Evolutionary conservation across 2,888 invertebrate species (phyloP), one percentile per base, ranked within the genome.

Genomic region (Acrobasis consociella): DNA sequence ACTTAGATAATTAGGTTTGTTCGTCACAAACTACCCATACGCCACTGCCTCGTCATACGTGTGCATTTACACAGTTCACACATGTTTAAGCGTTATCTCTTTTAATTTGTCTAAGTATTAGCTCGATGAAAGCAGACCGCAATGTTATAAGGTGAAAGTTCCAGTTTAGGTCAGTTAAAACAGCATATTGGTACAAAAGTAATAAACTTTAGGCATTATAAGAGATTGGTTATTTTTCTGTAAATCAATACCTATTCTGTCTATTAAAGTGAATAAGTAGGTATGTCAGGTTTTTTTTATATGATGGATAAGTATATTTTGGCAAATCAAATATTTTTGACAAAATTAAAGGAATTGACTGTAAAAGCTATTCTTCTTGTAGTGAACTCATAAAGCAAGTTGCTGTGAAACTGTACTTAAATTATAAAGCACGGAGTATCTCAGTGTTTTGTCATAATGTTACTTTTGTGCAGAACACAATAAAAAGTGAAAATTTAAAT

Each of bases 371-470:
- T 72, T 74, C 73, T 70, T 72, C 73, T 78, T 71, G 74, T 69
- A 75, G 71, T 76, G 72, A 71, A 50, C 50, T 72, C 66, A 64
- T 70, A 73, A 62, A 72, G 64, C 63, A 75, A 80, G 82, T 72
- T 82, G 74, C 90, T 91, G 90, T 92, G 90, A 87, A 89, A 83
- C 74, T 89, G 91, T 91, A 92, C 91, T 91, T 92, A 92, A 89
- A 84, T 76, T 79, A 78, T 51, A 38, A 73, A 85, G 85, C 85
- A 85, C 85, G 81, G 85, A 86, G 85, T 87, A 88, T 89, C 87
- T 89, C 87, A 87, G 83, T 88, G 82, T 88, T 83, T 81, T 85
- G 81, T 83, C 84, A 84, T 86, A 81, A 83, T 82, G 86, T 87
- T 89, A 91, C 89, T 87, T 87, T 87, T 89, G 89, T 88, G 91